phyloP scores from a whole-genome alignment of 2,797 vertebrate genomes.

The Carapus acus region DNA sequence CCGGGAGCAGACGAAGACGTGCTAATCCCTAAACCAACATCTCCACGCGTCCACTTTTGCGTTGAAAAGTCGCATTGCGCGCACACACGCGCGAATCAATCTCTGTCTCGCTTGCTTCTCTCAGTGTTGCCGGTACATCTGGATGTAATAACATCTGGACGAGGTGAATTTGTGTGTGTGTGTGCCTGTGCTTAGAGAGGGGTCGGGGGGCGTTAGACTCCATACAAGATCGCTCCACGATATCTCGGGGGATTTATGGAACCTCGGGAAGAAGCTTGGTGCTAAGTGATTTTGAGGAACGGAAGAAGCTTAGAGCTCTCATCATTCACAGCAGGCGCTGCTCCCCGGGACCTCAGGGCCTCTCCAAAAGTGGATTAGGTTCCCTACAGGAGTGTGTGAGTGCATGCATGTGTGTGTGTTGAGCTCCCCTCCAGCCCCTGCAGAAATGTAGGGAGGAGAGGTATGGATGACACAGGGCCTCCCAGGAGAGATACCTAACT shows the following conservation, averaged over 20 bases:
- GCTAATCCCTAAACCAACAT: constrained; percentile 16
- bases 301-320: constrained; percentile 36
- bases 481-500: constrained; percentile 28
- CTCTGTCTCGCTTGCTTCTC: constrained; percentile 33
- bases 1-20: constrained; percentile 1
- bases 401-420: constrained; percentile 13
- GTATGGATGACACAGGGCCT: constrained; percentile 34
- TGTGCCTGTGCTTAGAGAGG: neutral
- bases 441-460: constrained; percentile 27
- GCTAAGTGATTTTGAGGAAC: constrained; percentile 41
- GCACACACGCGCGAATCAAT: constrained; percentile 34
- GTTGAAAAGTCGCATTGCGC: constrained; percentile 4
- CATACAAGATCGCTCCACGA: constrained; percentile 31
- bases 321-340: constrained; percentile 51
- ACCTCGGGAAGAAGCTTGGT: constrained; percentile 37
- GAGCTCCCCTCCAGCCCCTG: constrained; percentile 29
- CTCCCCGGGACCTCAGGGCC: constrained; percentile 29
- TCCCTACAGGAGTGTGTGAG: constrained; percentile 21
- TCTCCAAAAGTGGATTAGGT: constrained; percentile 50
- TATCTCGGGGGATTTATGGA: constrained; percentile 32
- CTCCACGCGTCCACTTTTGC: constrained; percentile 3
- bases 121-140: constrained; percentile 45
- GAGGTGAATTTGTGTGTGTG: constrained; percentile 12
- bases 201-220: constrained; percentile 35
- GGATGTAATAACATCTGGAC: constrained; percentile 47